Evolutionary conservation across 1,140 invertebrate genomes (phyloP), one percentile per base, ranked within the genome.

Genomic region (Phymorhynchus buccinoides): DNA sequence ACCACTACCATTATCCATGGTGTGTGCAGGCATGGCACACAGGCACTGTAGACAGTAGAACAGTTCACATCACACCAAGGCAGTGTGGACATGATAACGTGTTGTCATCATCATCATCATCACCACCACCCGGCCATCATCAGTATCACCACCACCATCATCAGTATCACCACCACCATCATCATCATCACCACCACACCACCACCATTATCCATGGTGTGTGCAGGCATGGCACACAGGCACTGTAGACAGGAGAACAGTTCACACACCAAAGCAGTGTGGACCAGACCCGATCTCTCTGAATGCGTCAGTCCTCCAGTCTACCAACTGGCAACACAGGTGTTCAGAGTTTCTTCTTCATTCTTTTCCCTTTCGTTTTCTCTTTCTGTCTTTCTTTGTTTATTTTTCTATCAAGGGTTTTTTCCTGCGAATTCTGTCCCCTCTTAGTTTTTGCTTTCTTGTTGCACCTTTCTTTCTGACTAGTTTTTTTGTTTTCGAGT

Each of bases 261-360:
- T n/a, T 85, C 86, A 1, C 66, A 81, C 27, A 85, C 80, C 1
- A 44, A 78, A 9, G 86, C 84, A n/a, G 48, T 56, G 3, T 89
- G 89, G 89, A 78, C 66, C n/a, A 80, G 87, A 35, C 89, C 89
- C 32, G 86, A 89, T 78, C 85, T 88, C 4, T 84, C 78, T 12
- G 32, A 71, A 27, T 89, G 89, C 80, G 85, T 89, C 62, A 87
- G 87, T 82, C 83, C 85, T n/a, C 78, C 73, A 4, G 30, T 87
- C 73, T 18, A 85, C 3, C 32, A 39, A 22, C 44, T 86, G 12
- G 27, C 73, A 14, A 52, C n/a, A 30, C n/a, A n/a, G 71, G 56
- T 62, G 22, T 62, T 52, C 48, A 14, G 12, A 14, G 12, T 52
- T 52, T 52, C 48, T 52, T 52, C 2, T n/a, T n/a, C n/a, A n/a